A percentile compares a stretch with the other conserved stretches of the same genome.
Conservation (phyloP, 2,888 invertebrate genomes). For the Eristalis arbustorum region DNA sequence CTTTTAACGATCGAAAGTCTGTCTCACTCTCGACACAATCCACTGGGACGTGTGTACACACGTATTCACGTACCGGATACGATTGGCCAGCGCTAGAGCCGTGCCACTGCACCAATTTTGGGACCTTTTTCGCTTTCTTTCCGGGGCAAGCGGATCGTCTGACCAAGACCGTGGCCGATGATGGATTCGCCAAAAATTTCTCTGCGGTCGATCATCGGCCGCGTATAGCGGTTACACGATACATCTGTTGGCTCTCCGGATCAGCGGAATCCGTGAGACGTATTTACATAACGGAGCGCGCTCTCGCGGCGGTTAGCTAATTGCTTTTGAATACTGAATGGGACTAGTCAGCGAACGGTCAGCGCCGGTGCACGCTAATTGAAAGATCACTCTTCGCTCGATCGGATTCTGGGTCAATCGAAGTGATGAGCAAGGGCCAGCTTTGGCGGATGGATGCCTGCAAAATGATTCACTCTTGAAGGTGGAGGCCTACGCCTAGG, state of each 20-base stretch:
- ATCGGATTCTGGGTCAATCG: slow-evolving; percentile 43
- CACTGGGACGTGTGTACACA: slow-evolving; percentile 23
- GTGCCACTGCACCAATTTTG: not conserved
- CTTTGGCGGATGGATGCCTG: not conserved
- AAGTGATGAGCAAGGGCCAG: not conserved
- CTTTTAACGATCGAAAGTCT: slow-evolving; percentile 62
- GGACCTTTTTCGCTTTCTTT: slow-evolving; percentile 62
- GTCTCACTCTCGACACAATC: slow-evolving; percentile 47
- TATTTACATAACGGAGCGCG: slow-evolving; percentile 55
- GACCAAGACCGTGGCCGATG: slow-evolving; percentile 5
- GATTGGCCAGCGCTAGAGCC: not conserved
- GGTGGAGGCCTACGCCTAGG: not conserved
- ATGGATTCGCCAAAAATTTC: slow-evolving; percentile 42
- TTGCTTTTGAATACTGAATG: slow-evolving; percentile 41
- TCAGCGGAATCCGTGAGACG: not conserved
- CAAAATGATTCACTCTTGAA: slow-evolving; percentile 42
- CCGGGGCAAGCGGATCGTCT: not conserved
- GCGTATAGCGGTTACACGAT: slow-evolving; percentile 30
- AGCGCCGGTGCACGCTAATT: slow-evolving; percentile 48
- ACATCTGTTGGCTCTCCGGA: not conserved
- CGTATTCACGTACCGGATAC: slow-evolving; percentile 1
- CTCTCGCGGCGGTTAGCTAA: slow-evolving; percentile 39
- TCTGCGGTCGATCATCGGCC: slow-evolving; percentile 29
- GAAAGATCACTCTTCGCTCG: slow-evolving; percentile 36
- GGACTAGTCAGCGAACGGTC: slow-evolving; percentile 14